phyloP scores from a whole-genome alignment of 37 sponge, comb jelly and placozoan species.

The Dysidea cf. avara region DNA sequence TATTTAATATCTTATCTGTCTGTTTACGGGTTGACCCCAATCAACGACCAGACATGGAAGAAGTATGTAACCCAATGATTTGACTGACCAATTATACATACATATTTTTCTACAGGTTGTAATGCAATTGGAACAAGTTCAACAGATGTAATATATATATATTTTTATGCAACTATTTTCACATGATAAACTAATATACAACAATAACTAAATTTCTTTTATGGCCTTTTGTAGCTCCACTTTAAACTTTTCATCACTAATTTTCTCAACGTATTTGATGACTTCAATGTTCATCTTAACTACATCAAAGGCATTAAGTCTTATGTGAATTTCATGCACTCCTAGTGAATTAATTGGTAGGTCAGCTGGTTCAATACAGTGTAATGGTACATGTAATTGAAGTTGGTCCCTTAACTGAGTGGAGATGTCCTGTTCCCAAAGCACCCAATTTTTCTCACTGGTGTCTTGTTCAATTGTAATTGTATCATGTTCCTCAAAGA shows the following conservation, averaged over 20 bases:
- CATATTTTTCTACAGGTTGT: not conserved
- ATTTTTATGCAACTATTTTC: no score
- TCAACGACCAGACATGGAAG: conserved; percentile 53
- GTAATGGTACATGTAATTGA: conserved; percentile 68
- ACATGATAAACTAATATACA: no score
- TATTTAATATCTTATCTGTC: conserved; percentile 59
- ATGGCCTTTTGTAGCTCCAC: no score
- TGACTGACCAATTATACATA: not conserved
- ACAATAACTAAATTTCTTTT: no score
- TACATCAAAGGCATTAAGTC: conserved; percentile 26
- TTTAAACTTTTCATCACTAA: no score
- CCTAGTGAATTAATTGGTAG: conserved; percentile 41
- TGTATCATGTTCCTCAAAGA: conserved; percentile 25
- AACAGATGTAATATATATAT: no score
- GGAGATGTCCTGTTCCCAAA: conserved; percentile 56
- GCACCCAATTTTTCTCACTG: conserved; percentile 9
- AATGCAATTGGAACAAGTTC: not conserved
- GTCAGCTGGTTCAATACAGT: conserved; percentile 50
- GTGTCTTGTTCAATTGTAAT: conserved; percentile 37
- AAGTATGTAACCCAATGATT: conserved; percentile 25
- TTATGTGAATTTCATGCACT: conserved; percentile 24
- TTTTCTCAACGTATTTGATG: no score
- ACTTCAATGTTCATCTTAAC: conserved; percentile 23
- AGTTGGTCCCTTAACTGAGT: conserved; percentile 21
- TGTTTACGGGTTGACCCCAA: conserved; percentile 33